Evolutionary conservation across 2,113 vertebrate species (phyloP), one percentile per base, ranked within the genome.

Genomic region (Apodemus sylvaticus): DNA sequence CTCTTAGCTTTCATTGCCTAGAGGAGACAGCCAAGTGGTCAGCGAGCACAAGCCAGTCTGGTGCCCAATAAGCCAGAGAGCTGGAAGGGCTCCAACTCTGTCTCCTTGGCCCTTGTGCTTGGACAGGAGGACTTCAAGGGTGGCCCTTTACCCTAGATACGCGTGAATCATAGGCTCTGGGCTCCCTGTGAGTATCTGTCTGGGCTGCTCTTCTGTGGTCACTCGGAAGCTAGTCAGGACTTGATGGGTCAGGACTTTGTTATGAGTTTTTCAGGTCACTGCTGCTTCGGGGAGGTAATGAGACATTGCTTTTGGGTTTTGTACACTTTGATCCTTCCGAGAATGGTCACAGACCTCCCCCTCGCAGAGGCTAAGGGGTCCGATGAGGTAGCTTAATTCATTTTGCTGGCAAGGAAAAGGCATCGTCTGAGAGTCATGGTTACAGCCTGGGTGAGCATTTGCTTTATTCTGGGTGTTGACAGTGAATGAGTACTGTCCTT

Each of bases 391-490:
- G 31, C 4, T 66, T 60, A 68, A 9, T 55, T n/a, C 14, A 64
- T n/a, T 90, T 36, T 48, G 24, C 39, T n/a, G 3, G 88, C 22
- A 3, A 31, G 2, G 60, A 19, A 77, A 31, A 55, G 5, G 13
- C 26, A 1, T 0, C 29, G 17, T 0, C 26, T 29, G 1, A 2
- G 0, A 2, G 10, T 70, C 64, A 3, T 36, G 17, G 55, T 7
- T n/a, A 6, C 7, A 8, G 51, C 22, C 45, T 1, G 24, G 39
- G 9, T 4, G 2, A 48, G 64, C 4, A 1, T 55, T 70, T 1
- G 0, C 29, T 60, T 7, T 17, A 0, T 45, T 48, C 42, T 70
- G 45, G 34, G 31, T 31, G 62, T 42, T 42, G 10, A 48, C 34
- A 42, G 60, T 48, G 83, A 22, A 7, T 20, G 17, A 66, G 16